phyloP scores from a whole-genome alignment of 2,888 invertebrate species.

The Lepidonotus clava region DNA sequence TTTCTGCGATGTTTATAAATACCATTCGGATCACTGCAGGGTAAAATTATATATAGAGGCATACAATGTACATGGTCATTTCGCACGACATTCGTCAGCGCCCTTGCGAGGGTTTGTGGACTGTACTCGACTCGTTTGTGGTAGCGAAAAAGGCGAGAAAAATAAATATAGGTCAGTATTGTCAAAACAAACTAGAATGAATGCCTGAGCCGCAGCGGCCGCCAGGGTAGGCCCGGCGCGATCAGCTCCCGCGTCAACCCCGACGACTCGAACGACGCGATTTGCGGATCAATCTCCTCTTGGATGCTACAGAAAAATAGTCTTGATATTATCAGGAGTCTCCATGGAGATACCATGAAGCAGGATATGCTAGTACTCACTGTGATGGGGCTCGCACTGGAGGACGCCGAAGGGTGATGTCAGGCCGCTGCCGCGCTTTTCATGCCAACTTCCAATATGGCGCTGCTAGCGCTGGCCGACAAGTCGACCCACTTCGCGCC shows the following conservation, averaged over 20 bases:
- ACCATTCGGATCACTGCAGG: too few relatives aligned
- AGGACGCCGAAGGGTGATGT: neutral
- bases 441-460: slow-evolving; percentile 47
- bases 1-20: too few relatives aligned
- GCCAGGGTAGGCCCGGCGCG: neutral
- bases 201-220: neutral
- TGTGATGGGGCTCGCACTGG: neutral
- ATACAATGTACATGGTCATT: too few relatives aligned
- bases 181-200: slow-evolving; percentile 20
- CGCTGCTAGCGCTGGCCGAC: neutral
- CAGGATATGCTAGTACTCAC: neutral
- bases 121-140: too few relatives aligned
- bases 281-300: too few relatives aligned
- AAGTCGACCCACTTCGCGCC: neutral
- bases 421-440: neutral
- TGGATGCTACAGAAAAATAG: neutral
- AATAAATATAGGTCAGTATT: slow-evolving; percentile 17
- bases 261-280: too few relatives aligned
- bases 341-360: neutral
- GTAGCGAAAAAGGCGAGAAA: neutral
- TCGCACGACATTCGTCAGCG: too few relatives aligned
- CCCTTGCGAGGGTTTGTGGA: too few relatives aligned
- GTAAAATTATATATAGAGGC: too few relatives aligned
- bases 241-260: too few relatives aligned
- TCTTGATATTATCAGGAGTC: neutral